Evolutionary conservation across 2,113 vertebrate species (phyloP), one percentile per base, ranked within the genome.

Genomic region (Cygnus atratus): DNA sequence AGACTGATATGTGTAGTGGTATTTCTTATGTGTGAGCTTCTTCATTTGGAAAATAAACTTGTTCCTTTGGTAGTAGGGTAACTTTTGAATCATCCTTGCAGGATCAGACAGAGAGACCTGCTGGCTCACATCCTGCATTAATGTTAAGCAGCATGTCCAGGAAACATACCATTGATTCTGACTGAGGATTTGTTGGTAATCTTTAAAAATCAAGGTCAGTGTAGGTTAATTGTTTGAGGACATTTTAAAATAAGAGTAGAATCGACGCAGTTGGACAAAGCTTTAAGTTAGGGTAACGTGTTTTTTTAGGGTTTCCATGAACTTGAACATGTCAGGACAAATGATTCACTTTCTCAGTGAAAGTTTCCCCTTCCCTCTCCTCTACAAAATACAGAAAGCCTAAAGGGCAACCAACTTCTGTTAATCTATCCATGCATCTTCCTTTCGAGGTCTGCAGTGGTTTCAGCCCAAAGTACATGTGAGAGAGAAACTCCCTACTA

Each of bases 31-130:
- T 63, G 29, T 87, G 61, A 93, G 33, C 37, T 87, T 7, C 92
- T 94, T 94, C 83, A 71, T 88, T 48, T 94, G 85, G 85, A 86
- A 68, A 83, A 95, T 37, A 77, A 86, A 43, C 17, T 84, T 39
- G 25, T 83, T 94, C 75, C 31, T 92, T 87, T 85, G 22, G 31
- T 86, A 87, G 59, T 73, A 86, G 50, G 37, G 37, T 37, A 90
- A 59, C 52, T 80, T 96, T 43, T 95, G 52, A 58, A 86, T 93
- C 73, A 58, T 72, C 41, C 48, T 65, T 75, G 65, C 33, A 57
- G 74, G 21, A 54, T 58, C 18, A 68, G 75, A 80, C 20, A 70
- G 37, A 39, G 13, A 59, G 6, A 46, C 22, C 61, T 71, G 29
- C 22, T 88, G 37, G 17, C 67, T 95, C 57, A 57, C 26, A 75